Percentiles rank a stretch among this genome's conserved stretches.
Conservation (phyloP, 2,113 vertebrate genomes). For the Alethe diademata region DNA sequence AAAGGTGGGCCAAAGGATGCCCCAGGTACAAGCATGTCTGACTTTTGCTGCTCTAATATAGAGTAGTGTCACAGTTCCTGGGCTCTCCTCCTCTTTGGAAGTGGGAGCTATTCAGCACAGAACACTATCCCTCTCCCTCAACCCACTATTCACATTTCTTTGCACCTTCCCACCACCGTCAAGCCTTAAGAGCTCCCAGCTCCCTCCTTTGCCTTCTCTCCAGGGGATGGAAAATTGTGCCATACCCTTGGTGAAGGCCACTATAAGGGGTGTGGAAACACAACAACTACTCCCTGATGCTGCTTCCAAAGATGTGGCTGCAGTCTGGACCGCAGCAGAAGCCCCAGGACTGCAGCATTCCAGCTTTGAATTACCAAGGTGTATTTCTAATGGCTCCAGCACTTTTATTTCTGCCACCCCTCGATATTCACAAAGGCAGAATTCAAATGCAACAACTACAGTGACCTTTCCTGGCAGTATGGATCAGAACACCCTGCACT, state of each 20-base stretch:
- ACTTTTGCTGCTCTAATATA: background rate
- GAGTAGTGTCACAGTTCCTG: background rate
- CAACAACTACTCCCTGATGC: fast-evolving
- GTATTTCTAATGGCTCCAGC: background rate
- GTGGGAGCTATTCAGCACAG: background rate
- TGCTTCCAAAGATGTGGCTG: background rate
- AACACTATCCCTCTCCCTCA: background rate
- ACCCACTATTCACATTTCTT: background rate
- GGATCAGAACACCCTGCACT: background rate
- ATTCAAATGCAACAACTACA: background rate
- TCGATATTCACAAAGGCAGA: background rate
- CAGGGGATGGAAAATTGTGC: background rate
- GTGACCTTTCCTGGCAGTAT: background rate
- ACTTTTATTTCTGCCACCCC: background rate
- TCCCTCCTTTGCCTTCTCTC: background rate
- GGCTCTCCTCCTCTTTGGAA: background rate
- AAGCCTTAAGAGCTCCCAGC: background rate
- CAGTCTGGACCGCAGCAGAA: fast-evolving
- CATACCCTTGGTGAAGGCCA: background rate
- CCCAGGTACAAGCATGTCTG: background rate
- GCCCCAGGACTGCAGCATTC: background rate
- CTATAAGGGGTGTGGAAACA: background rate
- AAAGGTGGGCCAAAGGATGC: background rate
- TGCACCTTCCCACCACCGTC: background rate
- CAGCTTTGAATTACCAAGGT: fast-evolving